These are phyloP conservation scores for Coilia nasus DNA, from an alignment of 2,797 vertebrate species.

Conservation along the genomic window DNA sequence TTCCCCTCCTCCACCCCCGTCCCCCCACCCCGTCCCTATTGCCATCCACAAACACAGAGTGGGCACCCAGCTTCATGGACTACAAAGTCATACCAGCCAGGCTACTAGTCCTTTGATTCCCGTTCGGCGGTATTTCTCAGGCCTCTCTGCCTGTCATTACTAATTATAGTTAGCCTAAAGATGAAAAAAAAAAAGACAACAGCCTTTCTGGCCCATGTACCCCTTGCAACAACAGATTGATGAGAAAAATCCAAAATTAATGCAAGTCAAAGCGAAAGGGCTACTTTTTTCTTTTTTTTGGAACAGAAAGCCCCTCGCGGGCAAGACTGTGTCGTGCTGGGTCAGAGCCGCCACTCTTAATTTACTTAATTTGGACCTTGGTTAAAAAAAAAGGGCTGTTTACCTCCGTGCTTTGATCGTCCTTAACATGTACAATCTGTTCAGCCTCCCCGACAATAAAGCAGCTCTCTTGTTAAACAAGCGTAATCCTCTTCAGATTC, in stretches of 20 bases:
- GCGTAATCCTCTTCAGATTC: slow-evolving; percentile 61
- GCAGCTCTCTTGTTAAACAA: slow-evolving; percentile 53
- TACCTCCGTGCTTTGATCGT: slow-evolving; percentile 44
- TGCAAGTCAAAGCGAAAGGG: slow-evolving; percentile 46
- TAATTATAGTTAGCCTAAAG: slow-evolving; percentile 57
- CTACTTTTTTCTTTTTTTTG: neutral
- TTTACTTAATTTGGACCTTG: slow-evolving; percentile 58
- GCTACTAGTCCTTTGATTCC: slow-evolving; percentile 53
- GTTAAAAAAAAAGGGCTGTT: neutral
- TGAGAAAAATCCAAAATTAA: slow-evolving; percentile 62
- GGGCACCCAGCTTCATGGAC: slow-evolving; percentile 33
- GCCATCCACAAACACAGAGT: neutral
- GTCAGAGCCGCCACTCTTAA: slow-evolving; percentile 46
- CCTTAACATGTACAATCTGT: slow-evolving; percentile 59
- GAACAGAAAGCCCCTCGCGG: neutral
- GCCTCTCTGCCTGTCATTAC: slow-evolving; percentile 60
- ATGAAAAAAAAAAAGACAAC: slow-evolving; percentile 46
- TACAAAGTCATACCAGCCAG: slow-evolving; percentile 40
- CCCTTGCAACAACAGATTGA: slow-evolving; percentile 55
- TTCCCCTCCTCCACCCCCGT: neutral
- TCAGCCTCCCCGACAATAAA: slow-evolving; percentile 52
- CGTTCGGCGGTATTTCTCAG: slow-evolving; percentile 52
- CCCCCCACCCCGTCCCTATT: neutral
- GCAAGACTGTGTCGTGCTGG: neutral
- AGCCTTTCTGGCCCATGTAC: slow-evolving; percentile 52